Evolutionary conservation across 2,797 vertebrate genomes (phyloP), one percentile per base, ranked within the genome.

Genomic region (Limosa lapponica): DNA sequence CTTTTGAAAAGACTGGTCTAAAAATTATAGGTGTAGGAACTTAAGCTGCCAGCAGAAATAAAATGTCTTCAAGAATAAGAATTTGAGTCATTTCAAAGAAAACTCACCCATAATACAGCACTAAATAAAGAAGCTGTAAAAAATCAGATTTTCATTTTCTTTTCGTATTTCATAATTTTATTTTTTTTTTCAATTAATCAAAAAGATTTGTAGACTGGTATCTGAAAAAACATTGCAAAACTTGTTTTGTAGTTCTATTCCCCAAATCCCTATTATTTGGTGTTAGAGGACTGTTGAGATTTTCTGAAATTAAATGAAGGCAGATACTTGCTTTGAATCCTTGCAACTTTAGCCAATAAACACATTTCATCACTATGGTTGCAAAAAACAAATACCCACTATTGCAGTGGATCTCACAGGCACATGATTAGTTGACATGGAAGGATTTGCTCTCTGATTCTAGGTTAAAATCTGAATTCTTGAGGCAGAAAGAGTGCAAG

Each of bases 291-390:
- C 78, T 89, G 86, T 77, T 89, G 71, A 73, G 15, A 58, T 89
- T 93, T 96, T 87, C 20, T 25, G 79, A 94, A 96, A 89, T 91
- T 91, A 82, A 91, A 81, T 82, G 65, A 96, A 91, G 61, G 52
- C 84, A 96, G 81, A 89, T 79, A 81, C 74, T 95, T 95, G 67
- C 82, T 93, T 96, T 18, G 34, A 83, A 70, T 97, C 82, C 80
- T 94, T 85, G 70, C 13, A 48, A 36, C 34, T 18, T 64, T 87
- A 75, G 95, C 96, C 91, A 97, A 87, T 90, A 96, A 96, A 94
- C 88, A 94, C 67, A 95, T 95, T 97, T 97, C 61, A 90, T 97
- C 84, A 78, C 97, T 96, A 96, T 97, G 95, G 94, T 64, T 97
- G 84, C 96, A 81, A 87, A 94, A 94, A 94, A 81, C 96, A 97